These are phyloP conservation scores for Heterochromis multidens DNA, from an alignment of 2,113 vertebrate genomes.

Conservation along the genomic window DNA sequence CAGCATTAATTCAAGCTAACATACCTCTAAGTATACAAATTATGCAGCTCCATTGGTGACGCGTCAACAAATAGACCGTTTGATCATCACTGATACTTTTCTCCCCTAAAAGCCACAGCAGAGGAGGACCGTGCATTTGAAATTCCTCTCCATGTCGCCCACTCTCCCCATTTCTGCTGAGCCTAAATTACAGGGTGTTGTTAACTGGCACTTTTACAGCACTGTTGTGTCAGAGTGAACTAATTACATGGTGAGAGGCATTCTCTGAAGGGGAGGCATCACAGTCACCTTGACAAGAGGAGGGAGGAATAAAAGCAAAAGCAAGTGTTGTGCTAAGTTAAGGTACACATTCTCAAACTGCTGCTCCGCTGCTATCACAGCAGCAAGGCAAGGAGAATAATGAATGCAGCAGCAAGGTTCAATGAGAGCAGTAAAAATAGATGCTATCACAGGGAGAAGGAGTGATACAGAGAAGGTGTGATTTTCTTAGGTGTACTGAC, in stretches of 20 bases:
- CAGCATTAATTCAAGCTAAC: background rate
- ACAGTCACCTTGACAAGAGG: background rate
- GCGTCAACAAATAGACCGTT: background rate
- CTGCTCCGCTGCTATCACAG: background rate
- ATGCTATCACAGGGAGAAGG: conserved; percentile 6
- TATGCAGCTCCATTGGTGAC: background rate
- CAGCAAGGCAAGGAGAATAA: background rate
- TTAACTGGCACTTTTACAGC: background rate
- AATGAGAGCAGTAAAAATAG: conserved; percentile 36
- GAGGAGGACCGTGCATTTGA: background rate
- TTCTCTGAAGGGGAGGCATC: background rate
- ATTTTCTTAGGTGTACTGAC: conserved; percentile 50
- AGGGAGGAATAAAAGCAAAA: background rate
- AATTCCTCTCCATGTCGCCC: background rate
- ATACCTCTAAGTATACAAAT: background rate
- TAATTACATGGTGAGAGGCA: conserved; percentile 9
- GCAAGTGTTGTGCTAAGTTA: background rate
- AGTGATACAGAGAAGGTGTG: conserved; percentile 6
- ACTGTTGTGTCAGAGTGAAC: background rate
- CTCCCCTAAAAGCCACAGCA: background rate
- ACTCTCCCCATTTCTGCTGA: background rate
- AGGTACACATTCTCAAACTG: background rate
- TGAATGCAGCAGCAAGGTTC: background rate
- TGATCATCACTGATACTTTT: background rate
- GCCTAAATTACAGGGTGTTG: conserved; percentile 20